phyloP scores from a whole-genome alignment of 2,113 vertebrate species.

The Accipiter virgatus region DNA sequence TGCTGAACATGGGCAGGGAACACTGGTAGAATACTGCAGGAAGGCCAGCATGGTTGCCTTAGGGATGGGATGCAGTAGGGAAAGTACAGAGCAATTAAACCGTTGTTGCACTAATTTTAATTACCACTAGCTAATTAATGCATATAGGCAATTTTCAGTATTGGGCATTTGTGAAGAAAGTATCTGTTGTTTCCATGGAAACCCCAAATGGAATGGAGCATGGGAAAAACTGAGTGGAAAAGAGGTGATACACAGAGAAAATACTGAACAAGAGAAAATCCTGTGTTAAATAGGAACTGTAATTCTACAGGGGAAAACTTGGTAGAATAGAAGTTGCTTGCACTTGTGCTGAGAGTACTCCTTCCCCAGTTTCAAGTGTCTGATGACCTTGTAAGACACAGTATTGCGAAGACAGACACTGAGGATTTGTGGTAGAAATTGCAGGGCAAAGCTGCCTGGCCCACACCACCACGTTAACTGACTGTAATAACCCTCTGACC shows the following conservation, averaged over 20 bases:
- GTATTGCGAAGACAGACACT: neutral
- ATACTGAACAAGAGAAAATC: conserved; percentile 3
- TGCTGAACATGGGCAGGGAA: conserved; percentile 31
- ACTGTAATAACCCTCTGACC: neutral
- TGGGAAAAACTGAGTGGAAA: conserved; percentile 27
- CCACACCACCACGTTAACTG: neutral
- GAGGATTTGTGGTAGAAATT: neutral
- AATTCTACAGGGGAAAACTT: neutral
- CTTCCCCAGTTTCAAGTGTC: neutral
- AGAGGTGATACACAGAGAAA: neutral
- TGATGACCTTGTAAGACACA: neutral
- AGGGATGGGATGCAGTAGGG: conserved; percentile 19
- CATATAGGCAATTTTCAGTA: conserved; percentile 24
- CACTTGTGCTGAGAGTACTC: neutral
- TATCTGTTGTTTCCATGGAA: conserved; percentile 50
- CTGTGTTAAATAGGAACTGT: neutral
- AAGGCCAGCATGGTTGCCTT: conserved; percentile 23
- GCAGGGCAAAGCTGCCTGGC: neutral
- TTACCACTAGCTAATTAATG: conserved; percentile 61
- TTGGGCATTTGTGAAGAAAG: conserved; percentile 21
- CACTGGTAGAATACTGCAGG: conserved; percentile 27
- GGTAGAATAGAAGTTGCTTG: neutral
- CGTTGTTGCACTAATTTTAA: conserved; percentile 43
- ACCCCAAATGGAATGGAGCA: conserved; percentile 12
- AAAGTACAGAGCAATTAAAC: neutral